Conservation (phyloP, 2,888 invertebrate genomes). For the Achlya flavicornis region DNA sequence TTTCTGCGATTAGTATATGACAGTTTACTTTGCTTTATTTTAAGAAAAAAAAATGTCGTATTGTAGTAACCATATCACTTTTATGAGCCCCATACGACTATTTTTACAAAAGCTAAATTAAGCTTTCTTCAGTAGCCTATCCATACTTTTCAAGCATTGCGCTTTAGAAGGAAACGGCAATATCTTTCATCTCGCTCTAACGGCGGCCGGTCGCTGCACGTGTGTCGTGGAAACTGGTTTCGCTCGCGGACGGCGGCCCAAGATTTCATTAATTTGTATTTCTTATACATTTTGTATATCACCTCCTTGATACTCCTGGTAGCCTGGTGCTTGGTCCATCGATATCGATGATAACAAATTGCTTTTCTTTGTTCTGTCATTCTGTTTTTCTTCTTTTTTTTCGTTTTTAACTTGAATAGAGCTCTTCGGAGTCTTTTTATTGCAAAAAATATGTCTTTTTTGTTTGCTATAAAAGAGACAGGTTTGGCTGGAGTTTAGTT, state of each 20-base stretch:
- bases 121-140: slow-evolving; percentile 36
- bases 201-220: slow-evolving; percentile 73
- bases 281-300: slow-evolving; percentile 42
- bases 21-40: too few species aligned
- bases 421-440: not conserved
- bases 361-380: slow-evolving; percentile 75
- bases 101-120: not conserved
- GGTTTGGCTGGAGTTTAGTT: not conserved
- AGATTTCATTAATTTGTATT: slow-evolving; percentile 83
- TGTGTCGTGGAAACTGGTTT: slow-evolving; percentile 79
- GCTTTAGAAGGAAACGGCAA: slow-evolving; percentile 49
- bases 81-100: too few species aligned
- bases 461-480: not conserved
- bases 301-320: slow-evolving; percentile 61
- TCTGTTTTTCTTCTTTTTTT: slow-evolving; percentile 50
- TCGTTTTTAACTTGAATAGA: slow-evolving; percentile 42
- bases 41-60: too few species aligned
- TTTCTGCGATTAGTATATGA: not conserved
- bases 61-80: too few species aligned
- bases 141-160: slow-evolving; percentile 61
- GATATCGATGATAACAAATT: slow-evolving; percentile 81
- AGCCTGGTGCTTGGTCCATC: slow-evolving; percentile 64
- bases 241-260: slow-evolving; percentile 62
- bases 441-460: slow-evolving; percentile 15
- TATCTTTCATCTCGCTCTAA: slow-evolving; percentile 48